Percentiles rank a stretch among this genome's conserved stretches.
phyloP scores from a whole-genome alignment of 2,113 vertebrate genomes.

The Hassar affinis region DNA sequence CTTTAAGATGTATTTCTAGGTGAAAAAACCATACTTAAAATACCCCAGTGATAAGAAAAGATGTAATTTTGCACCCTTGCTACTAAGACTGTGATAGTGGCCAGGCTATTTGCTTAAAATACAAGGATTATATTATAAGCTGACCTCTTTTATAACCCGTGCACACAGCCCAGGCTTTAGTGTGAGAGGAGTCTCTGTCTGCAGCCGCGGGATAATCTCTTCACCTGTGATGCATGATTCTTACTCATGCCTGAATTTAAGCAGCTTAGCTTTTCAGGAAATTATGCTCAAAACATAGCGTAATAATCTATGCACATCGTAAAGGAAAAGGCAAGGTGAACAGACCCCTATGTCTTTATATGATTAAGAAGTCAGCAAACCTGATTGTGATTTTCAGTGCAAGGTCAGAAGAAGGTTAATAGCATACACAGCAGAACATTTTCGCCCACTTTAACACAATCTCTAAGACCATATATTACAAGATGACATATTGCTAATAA shows the following conservation, averaged over 20 bases:
- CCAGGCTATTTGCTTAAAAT: neutral
- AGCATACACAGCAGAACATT: neutral
- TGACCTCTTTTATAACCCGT: constrained; percentile 13
- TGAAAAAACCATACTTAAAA: neutral
- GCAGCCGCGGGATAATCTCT: constrained; percentile 34
- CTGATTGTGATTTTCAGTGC: neutral
- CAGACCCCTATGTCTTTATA: neutral
- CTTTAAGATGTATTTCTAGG: neutral
- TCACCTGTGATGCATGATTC: constrained; percentile 16
- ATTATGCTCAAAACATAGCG: constrained; percentile 1
- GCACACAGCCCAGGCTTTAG: neutral
- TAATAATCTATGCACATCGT: constrained; percentile 13
- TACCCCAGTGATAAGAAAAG: neutral
- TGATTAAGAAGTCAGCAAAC: constrained; percentile 8
- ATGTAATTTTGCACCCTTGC: neutral
- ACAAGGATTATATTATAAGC: constrained; percentile 1
- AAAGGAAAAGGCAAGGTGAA: neutral
- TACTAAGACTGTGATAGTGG: neutral
- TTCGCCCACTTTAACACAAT: constrained; percentile 13
- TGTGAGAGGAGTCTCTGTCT: constrained; percentile 1
- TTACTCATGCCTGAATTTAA: constrained; percentile 31
- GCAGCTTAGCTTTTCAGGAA: constrained; percentile 25
- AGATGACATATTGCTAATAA: constrained; percentile 20
- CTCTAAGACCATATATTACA: constrained; percentile 8
- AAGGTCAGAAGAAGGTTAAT: constrained; percentile 28